Evolutionary conservation across 2,888 invertebrate species (phyloP), one percentile per base, ranked within the genome.

Genomic region (Parnassius apollo): DNA sequence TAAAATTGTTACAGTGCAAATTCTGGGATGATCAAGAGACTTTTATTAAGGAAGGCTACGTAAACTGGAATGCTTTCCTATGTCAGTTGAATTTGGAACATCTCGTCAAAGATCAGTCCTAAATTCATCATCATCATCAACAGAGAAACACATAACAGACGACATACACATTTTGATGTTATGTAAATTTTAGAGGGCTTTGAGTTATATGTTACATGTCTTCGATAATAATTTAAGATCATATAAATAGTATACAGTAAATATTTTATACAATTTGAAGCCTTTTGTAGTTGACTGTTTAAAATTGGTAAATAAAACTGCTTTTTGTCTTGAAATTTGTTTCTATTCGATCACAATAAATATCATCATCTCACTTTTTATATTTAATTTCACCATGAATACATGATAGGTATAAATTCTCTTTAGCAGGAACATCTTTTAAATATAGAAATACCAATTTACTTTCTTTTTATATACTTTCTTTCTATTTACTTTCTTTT

Each of bases 31-130:
- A 91, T 0, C 75, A 77, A 0, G 90, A 92, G 35, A 71, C 73
- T 1, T 57, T 80, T 0, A 84, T 91, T 54, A 74, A 78, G 13
- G 85, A 84, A 11, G 87, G 88, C 13, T 90, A 75, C 63, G 86
- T 92, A 8, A 91, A 92, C 70, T 92, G 92, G 92, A 86, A 80
- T 64, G 85, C 85, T 0, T 92, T 92, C 75, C 77, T 92, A 3
- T 91, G 91, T 62, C 86, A 90, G 67, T 71, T 92, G 42, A 90
- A 90, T 65, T 76, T 92, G 7, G 92, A 92, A 10, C 87, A 92
- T 66, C 80, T 90, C 0, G 85, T 92, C 18, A 91, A 55, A 42
- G 12, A 56, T 55, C 61, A 62, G 48, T 12, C 49, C 2, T 49
- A 12, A 49, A 9, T 8, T 18, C 13, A 18, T 18, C 18, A 18